Base-by-base conservation (phyloP, 2,797 vertebrate genomes). In the Bradypodion ventrale region DNA sequence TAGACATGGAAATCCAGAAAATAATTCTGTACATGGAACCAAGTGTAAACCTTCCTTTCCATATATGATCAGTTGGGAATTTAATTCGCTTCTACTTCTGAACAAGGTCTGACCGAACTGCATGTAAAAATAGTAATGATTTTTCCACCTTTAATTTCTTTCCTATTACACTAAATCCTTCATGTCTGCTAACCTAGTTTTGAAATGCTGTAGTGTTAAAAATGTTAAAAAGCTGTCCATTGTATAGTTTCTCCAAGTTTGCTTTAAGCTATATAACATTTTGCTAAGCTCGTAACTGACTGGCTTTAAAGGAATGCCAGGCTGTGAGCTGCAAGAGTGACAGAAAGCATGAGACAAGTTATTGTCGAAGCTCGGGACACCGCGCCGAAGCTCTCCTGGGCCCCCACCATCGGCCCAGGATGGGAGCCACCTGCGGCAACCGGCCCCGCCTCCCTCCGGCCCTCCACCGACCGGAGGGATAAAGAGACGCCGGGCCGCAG, bases 311-410 rank as follows among this genome's bases (percentile, higher is more conserved):
- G 85, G 89, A 95, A 95, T 95, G 90, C 87, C 91, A 94, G 91
- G 92, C 94, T 94, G 93, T 91, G 95, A 95, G 94, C 92, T 32
- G 87, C 93, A 95, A 87, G 91, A 89, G 94, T 95, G 93, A 96
- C 92, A 91, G 92, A 94, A 89, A 91, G 91, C 80, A 92, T 84
- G 86, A 93, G 91, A 87, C 93, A 94, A 92, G 88, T 87, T 92
- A 90, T n/a, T n/a, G n/a, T n/a, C n/a, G n/a, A n/a, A n/a, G n/a
- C n/a, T n/a, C n/a, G n/a, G n/a, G n/a, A n/a, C n/a, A n/a, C n/a
- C n/a, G n/a, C n/a, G n/a, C n/a, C n/a, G n/a, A n/a, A n/a, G n/a
- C n/a, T n/a, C n/a, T n/a, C n/a, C n/a, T n/a, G n/a, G n/a, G n/a
- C n/a, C n/a, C n/a, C n/a, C n/a, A n/a, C n/a, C n/a, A n/a, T n/a